Evolutionary conservation across 2,113 vertebrate genomes (phyloP).

Genomic region (Hemiprocne comata): DNA sequence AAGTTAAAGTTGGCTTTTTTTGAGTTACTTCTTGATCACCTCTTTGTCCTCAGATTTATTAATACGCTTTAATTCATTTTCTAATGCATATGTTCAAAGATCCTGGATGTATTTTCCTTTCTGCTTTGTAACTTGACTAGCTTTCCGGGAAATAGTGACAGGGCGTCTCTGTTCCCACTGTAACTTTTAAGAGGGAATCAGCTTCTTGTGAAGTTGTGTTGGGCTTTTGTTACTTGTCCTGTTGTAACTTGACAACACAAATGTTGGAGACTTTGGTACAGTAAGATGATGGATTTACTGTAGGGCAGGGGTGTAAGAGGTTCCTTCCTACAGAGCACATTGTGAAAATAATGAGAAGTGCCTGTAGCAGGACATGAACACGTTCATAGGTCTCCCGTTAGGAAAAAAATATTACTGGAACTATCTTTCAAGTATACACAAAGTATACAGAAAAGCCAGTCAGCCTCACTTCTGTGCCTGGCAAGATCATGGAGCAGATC

Average conservation of each 20-base stretch:
- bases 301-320: not conserved
- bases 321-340: not conserved
- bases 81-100: not conserved
- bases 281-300: not conserved
- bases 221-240: not conserved
- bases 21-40: not conserved
- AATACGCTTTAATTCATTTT: not conserved
- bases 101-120: not conserved
- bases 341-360: not conserved
- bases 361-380: not conserved
- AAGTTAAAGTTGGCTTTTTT: not conserved
- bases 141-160: not conserved
- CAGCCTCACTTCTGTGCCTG: no score
- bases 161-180: not conserved
- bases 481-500: no score
- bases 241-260: not conserved
- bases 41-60: not conserved
- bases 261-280: not conserved
- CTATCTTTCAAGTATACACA: not conserved
- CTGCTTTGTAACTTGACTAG: not conserved
- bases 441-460: not conserved
- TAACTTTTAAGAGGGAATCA: not conserved
- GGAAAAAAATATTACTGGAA: not conserved
- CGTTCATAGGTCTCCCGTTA: fast-evolving
- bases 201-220: not conserved